Base-by-base conservation (phyloP, 2,113 vertebrate species). In the Ophiodon elongatus region DNA sequence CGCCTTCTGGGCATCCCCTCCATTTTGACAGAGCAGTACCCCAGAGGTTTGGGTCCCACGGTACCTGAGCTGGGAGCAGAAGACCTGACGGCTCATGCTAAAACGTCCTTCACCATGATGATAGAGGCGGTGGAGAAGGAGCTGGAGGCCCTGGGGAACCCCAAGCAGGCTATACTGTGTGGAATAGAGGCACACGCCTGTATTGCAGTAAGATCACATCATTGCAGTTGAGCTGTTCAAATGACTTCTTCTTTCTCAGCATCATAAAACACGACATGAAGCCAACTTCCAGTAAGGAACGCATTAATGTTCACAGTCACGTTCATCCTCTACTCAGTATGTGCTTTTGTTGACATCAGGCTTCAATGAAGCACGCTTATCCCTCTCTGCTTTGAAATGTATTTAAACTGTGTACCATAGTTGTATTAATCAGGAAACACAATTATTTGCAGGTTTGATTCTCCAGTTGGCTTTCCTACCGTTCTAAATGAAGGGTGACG, bases 141-240 rank as follows among this genome's bases (percentile, higher is more conserved):
- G 85, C 94, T 98, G 60, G 84, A 94, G 6, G 64, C 86, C 8
- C 86, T 96, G 29, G 95, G 95, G 6, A 93, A 91, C 67, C 95
- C 94, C 27, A 94, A 94, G 83, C 94, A 93, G 77, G 94, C 96
- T 23, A 96, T 98, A 37, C 89, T 98, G 59, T 98, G 97, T 70
- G 97, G 97, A 83, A 95, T 98, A 0, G 97, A 98, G 85, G 80
- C 97, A 0, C 97, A 98, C 43, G 97, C 95, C 29, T 98, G 97
- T 79, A 96, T 98, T 29, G 93, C 97, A 90, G 97, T 98, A 91
- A 92, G 88, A 85, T 1, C 5, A 33, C 57, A 31, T 39, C 1
- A 25, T 66, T 45, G 33, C 11, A 33, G 15, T 35, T 37, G 29
- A 56, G 66, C 41, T 59, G 1, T 27, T 19, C 0, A 62, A 57